A percentile compares a stretch with the other conserved stretches of the same genome.
Conservation (phyloP, 2,797 vertebrate genomes). For the Catamblyrhynchus diadema region DNA sequence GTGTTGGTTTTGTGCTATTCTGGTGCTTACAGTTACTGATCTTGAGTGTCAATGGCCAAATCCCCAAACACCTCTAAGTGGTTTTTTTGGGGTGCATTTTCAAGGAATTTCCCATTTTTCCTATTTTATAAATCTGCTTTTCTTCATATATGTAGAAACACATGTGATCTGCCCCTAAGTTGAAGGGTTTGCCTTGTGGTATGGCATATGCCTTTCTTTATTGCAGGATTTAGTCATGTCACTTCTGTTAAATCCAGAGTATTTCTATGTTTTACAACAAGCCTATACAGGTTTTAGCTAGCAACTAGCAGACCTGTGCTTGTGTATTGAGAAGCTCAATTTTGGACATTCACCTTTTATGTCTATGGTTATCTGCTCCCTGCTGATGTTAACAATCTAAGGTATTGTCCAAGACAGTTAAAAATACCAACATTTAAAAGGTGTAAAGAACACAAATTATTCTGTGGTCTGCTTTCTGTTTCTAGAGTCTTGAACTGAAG, state of each 20-base stretch:
- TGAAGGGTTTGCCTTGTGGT: background rate
- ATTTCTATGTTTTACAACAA: background rate
- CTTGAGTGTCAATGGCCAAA: background rate
- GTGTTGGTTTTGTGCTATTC: background rate
- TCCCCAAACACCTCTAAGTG: fast-evolving
- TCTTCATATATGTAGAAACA: background rate
- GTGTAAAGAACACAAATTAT: background rate
- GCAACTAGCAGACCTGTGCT: background rate
- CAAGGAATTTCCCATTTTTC: background rate
- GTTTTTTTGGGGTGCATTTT: background rate
- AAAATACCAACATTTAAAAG: background rate
- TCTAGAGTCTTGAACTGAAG: background rate
- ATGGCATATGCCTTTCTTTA: background rate
- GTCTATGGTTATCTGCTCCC: background rate
- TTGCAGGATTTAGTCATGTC: background rate
- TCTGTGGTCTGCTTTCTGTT: background rate
- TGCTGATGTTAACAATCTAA: background rate
- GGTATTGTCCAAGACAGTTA: background rate
- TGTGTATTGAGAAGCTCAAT: background rate
- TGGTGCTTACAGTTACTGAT: background rate
- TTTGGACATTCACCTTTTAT: background rate
- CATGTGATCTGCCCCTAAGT: background rate
- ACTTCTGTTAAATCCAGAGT: background rate
- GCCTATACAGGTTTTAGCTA: background rate
- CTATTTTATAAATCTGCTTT: background rate